A percentile compares a stretch with the other conserved stretches of the same genome.
These are phyloP conservation scores for Xiphorhynchus erythropygius DNA, from an alignment of 2,797 vertebrate species.

Conservation along the genomic window DNA sequence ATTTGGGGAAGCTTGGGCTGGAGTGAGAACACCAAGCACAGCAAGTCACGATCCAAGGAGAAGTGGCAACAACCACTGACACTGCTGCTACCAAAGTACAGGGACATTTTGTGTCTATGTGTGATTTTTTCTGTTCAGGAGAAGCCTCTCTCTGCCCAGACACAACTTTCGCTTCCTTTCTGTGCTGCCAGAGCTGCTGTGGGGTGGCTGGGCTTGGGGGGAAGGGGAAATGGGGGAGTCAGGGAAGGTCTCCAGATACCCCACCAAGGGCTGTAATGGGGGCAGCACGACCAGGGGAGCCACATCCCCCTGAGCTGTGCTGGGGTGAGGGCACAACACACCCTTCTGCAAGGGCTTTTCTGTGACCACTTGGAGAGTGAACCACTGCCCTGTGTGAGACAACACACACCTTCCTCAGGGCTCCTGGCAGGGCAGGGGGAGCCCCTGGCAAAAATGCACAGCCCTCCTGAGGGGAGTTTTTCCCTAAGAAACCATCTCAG, in stretches of 20 bases:
- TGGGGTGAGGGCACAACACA: accelerated
- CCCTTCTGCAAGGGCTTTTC: background rate
- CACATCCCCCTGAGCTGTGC: background rate
- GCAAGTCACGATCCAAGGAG: accelerated
- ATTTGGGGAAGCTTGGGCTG: background rate
- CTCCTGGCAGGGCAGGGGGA: background rate
- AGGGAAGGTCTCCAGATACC: background rate
- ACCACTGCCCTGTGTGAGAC: accelerated
- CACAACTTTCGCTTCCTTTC: background rate
- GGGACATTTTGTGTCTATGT: background rate
- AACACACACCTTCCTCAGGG: accelerated
- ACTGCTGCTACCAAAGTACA: accelerated
- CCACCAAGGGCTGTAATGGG: background rate
- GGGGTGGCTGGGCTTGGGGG: accelerated
- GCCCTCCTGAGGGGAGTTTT: background rate
- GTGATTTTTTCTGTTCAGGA: background rate
- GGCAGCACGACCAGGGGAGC: background rate
- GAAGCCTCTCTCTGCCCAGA: background rate
- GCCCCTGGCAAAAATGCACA: accelerated
- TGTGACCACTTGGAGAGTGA: accelerated
- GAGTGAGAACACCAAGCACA: background rate
- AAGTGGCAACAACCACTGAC: background rate
- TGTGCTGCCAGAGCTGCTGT: accelerated
- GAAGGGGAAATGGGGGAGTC: accelerated
- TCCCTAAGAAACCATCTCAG: background rate